Base-by-base conservation (phyloP, 2,888 invertebrate genomes). In the Xestia ashworthii region DNA sequence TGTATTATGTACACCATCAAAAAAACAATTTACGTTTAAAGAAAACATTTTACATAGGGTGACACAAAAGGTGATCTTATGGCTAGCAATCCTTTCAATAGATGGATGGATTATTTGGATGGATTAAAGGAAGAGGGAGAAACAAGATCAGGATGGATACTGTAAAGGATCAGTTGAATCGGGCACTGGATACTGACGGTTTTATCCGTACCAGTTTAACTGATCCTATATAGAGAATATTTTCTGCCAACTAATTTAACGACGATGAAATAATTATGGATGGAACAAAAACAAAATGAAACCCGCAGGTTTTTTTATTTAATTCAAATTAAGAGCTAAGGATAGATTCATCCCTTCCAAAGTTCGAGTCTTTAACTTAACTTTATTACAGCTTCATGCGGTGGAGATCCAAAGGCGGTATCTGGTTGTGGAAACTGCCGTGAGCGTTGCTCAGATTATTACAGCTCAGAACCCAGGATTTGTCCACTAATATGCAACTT, bases 381-480 rank as follows among this genome's bases (percentile, higher is more conserved):
- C 14, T 14, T n/a, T 65, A 5, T 76, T 55, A 48, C 76, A 90
- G 90, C 83, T 22, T 86, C 89, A 25, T 90, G 90, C 58, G 80
- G 81, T 22, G 88, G 87, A 3, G 91, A 90, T 73, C 72, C 72
- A 5, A 84, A 89, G n/a, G 90, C 91, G 0, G 58, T 72, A 72
- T 41, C 86, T n/a, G 89, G 90, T 25, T 90, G 90, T 80, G 87
- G 88, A 5, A 82, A 89, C 73, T 91, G 91, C n/a, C 82, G 76
- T 1, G 81, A 60, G 46, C 32, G n/a, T 25, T 78, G 78, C 8
- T 78, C 81, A 3, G 46, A 66, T 38, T 75, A 75, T 5, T 58
- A 86, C 46, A 80, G 66, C 8, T 75, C 78, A 44, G 16, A 75
- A 46, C 76, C 77, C 5, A 62, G 76, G 3, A 0, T 71, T 5